Evolutionary conservation across 2,888 invertebrate genomes (phyloP).

Genomic region (Dynastes maya): DNA sequence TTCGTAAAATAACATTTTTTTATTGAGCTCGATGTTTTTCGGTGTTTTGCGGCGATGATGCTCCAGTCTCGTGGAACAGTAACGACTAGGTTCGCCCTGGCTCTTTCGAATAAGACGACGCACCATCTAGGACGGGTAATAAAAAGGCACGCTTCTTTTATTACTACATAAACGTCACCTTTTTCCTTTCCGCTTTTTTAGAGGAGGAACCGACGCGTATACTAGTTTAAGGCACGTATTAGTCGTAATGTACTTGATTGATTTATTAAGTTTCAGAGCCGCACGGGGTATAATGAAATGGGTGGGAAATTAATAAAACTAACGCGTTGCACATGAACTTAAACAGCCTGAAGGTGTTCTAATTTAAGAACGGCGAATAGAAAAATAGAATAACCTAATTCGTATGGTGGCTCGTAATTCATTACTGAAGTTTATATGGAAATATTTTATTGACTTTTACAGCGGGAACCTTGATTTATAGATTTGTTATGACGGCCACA

Average conservation of each 20-base stretch:
- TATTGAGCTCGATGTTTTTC: slow-evolving; percentile 10
- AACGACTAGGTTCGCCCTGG: neutral
- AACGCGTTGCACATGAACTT: slow-evolving; percentile 6
- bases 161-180: slow-evolving; percentile 41
- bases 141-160: slow-evolving; percentile 43
- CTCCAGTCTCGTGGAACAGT: slow-evolving; percentile 8
- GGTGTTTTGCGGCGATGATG: neutral
- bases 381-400: neutral
- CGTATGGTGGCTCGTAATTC: neutral
- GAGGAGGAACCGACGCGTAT: neutral
- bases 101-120: slow-evolving; percentile 6
- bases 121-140: slow-evolving; percentile 25
- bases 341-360: neutral
- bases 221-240: slow-evolving; percentile 34
- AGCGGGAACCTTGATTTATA: slow-evolving; percentile 5
- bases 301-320: slow-evolving; percentile 35
- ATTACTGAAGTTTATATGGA: slow-evolving; percentile 17
- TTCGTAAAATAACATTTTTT: slow-evolving; percentile 35
- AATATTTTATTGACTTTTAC: slow-evolving; percentile 21
- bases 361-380: neutral
- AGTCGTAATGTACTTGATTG: slow-evolving; percentile 35
- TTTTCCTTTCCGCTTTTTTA: slow-evolving; percentile 33
- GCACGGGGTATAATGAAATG: slow-evolving; percentile 5
- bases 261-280: slow-evolving; percentile 27
- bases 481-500: slow-evolving; percentile 12